A percentile compares a stretch with the other conserved stretches of the same genome.
Conservation (phyloP, 2,113 vertebrate species). For the Vimba vimba region DNA sequence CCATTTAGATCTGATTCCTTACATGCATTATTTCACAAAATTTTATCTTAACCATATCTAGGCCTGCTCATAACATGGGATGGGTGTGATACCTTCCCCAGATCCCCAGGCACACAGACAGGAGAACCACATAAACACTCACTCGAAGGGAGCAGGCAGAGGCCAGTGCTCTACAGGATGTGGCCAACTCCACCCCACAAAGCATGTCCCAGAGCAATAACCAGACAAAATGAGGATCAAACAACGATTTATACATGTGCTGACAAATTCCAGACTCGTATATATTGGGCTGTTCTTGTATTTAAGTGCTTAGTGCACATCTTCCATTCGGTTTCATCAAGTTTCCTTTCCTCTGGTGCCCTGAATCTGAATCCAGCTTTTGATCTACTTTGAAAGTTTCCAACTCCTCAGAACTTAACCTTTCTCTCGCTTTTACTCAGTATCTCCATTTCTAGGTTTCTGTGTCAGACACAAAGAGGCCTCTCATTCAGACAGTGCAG, state of each 20-base stretch:
- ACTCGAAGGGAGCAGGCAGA: conserved; percentile 2
- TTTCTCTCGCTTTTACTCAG: neutral
- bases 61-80: neutral
- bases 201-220: conserved; percentile 29
- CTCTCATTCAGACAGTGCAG: conserved; percentile 17
- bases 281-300: conserved; percentile 9
- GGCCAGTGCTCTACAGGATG: conserved; percentile 52
- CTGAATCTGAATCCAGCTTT: neutral
- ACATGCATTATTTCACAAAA: neutral
- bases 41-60: neutral
- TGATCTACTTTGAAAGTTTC: conserved; percentile 12
- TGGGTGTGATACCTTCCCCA: neutral
- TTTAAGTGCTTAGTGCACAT: neutral
- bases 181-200: conserved; percentile 49
- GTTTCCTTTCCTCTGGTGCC: neutral
- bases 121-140: conserved; percentile 29
- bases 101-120: neutral
- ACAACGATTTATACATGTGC: conserved; percentile 34
- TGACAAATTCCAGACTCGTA: conserved; percentile 29
- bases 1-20: neutral
- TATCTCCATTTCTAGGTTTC: neutral
- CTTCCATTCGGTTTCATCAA: neutral
- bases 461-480: conserved; percentile 19
- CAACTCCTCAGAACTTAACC: neutral
- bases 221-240: conserved; percentile 43